A percentile compares a stretch with the other conserved stretches of the same genome.
phyloP scores from a whole-genome alignment of 1,140 invertebrate genomes.

The Archegozetes longisetosus region DNA sequence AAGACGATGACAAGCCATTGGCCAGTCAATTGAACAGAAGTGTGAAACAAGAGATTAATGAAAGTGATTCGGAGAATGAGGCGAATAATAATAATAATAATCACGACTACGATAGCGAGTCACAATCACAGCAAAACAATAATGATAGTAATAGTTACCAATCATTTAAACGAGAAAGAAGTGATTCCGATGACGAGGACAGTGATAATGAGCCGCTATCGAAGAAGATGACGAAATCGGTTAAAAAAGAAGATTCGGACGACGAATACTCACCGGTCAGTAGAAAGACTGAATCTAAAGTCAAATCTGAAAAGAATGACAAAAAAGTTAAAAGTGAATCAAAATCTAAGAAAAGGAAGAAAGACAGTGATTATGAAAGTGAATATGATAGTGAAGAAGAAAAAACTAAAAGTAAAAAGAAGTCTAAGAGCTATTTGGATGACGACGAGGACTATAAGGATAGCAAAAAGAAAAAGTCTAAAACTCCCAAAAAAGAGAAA shows the following conservation, averaged over 20 bases:
- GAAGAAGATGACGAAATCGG: background rate
- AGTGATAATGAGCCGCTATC: background rate
- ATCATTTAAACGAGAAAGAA: background rate
- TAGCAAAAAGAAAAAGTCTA: constrained; percentile 11
- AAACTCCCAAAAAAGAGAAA: constrained; percentile 16
- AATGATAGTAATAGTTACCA: background rate
- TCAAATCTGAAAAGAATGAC: background rate
- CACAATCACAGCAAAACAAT: background rate
- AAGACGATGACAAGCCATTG: background rate
- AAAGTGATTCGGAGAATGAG: background rate
- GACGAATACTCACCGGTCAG: constrained; percentile 1
- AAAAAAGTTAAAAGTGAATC: constrained; percentile 10
- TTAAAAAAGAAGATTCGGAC: constrained; percentile 2
- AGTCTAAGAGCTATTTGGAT: constrained; percentile 18
- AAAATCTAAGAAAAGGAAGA: constrained; percentile 12
- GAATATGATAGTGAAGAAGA: constrained; percentile 7
- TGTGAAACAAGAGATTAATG: background rate
- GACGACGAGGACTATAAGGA: constrained; percentile 13
- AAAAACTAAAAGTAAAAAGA: constrained; percentile 15
- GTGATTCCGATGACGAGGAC: background rate
- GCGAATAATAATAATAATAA: background rate
- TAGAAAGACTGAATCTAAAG: background rate
- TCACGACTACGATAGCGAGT: background rate
- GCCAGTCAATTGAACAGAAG: background rate
- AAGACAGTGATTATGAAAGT: constrained; percentile 10